These are phyloP conservation scores for Grantiella picta DNA, from an alignment of 2,113 vertebrate genomes.

Conservation along the genomic window DNA sequence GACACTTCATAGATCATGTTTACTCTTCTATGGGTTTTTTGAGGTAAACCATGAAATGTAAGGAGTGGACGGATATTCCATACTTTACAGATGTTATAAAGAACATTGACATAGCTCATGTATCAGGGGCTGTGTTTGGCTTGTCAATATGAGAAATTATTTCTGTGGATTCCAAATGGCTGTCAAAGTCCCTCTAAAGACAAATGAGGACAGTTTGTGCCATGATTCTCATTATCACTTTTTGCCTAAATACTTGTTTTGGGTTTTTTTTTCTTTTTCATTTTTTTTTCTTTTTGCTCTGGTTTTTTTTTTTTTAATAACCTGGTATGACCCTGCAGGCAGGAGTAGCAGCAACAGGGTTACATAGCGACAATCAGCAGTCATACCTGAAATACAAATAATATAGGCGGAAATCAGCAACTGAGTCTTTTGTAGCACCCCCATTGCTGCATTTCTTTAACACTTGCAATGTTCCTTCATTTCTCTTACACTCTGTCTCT, in stretches of 20 bases:
- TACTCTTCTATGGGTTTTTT: neutral
- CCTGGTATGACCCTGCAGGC: neutral
- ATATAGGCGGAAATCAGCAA: neutral
- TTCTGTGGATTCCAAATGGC: neutral
- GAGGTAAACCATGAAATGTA: neutral
- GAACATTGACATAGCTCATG: neutral
- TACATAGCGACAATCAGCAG: neutral
- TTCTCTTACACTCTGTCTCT: neutral
- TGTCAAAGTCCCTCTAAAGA: neutral
- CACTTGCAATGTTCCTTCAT: neutral
- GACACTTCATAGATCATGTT: neutral
- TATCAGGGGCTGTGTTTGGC: neutral
- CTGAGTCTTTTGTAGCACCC: neutral
- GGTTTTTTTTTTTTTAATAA: neutral
- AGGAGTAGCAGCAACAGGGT: neutral
- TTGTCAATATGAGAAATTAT: neutral
- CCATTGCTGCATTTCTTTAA: neutral
- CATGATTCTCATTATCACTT: neutral
- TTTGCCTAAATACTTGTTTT: neutral
- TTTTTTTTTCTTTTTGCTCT: neutral
- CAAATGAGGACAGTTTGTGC: neutral
- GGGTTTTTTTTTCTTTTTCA: fast-evolving
- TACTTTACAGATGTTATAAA: neutral
- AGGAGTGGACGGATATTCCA: neutral
- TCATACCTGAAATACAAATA: neutral